These are phyloP conservation scores for Trichacis sp. DNA, from an alignment of 2,888 invertebrate genomes.

Conservation along the genomic window DNA sequence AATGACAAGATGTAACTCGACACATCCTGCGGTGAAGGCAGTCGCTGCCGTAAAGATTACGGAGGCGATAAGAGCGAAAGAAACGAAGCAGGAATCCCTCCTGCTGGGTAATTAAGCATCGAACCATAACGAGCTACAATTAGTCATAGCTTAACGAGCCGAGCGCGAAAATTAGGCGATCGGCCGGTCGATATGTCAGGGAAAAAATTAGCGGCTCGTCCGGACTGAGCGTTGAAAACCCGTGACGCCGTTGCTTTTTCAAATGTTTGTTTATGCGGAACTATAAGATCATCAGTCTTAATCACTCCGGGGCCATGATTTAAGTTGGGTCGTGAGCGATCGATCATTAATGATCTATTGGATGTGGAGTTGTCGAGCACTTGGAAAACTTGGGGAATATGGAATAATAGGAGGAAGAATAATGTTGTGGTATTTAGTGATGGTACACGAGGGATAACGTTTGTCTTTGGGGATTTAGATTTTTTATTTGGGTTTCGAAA, in stretches of 20 bases:
- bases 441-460: too few species aligned
- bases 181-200: constrained; percentile 49
- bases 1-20: constrained; percentile 44
- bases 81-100: constrained; percentile 55
- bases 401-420: too few species aligned
- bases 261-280: constrained; percentile 1
- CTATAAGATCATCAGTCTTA: background rate
- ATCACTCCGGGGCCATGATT: background rate
- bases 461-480: too few species aligned
- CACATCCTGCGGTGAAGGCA: constrained; percentile 47
- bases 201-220: constrained; percentile 20
- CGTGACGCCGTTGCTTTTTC: constrained; percentile 1
- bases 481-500: too few species aligned
- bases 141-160: constrained; percentile 63
- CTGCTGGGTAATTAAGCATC: constrained; percentile 62
- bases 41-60: constrained; percentile 56
- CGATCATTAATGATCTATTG: background rate
- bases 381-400: too few species aligned
- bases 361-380: too few species aligned
- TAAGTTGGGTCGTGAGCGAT: background rate
- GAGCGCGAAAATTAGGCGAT: constrained; percentile 58
- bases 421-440: too few species aligned
- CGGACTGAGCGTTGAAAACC: background rate
- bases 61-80: constrained; percentile 56
- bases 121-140: constrained; percentile 64